phyloP scores from a whole-genome alignment of 2,888 invertebrate genomes.

The Oxyscelio sp. region DNA sequence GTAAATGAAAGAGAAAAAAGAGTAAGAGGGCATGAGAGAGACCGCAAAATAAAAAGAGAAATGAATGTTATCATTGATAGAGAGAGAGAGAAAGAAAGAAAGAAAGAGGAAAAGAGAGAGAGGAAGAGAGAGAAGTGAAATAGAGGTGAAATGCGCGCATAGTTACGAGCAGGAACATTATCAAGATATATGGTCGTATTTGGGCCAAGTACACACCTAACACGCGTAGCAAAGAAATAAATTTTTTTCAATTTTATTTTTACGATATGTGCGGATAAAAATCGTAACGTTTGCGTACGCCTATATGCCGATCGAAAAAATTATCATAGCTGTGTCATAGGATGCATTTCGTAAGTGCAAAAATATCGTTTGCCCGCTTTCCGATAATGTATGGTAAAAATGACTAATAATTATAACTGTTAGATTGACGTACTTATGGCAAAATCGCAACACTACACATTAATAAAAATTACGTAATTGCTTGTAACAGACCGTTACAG shows the following conservation, averaged over 20 bases:
- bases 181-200: conserved; percentile 38
- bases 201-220: conserved; percentile 35
- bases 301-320: neutral
- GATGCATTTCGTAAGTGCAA: conserved; percentile 27
- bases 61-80: too few relatives aligned
- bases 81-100: too few relatives aligned
- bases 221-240: conserved; percentile 25
- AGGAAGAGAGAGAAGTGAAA: conserved; percentile 9
- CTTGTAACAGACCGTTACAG: conserved; percentile 29
- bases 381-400: neutral
- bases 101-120: too few relatives aligned
- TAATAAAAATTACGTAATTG: conserved; percentile 41
- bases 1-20: too few relatives aligned
- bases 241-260: conserved; percentile 33
- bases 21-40: too few relatives aligned
- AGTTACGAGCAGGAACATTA: conserved; percentile 36
- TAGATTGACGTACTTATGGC: neutral
- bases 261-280: conserved; percentile 15
- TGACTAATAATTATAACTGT: conserved; percentile 10
- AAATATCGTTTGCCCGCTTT: neutral
- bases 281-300: neutral
- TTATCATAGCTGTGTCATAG: neutral
- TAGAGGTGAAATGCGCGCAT: conserved; percentile 28
- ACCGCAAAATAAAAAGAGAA: too few relatives aligned
- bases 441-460: conserved; percentile 16